Evolutionary conservation across 2,888 invertebrate species (phyloP).

Genomic region (Ophioninae sp.): DNA sequence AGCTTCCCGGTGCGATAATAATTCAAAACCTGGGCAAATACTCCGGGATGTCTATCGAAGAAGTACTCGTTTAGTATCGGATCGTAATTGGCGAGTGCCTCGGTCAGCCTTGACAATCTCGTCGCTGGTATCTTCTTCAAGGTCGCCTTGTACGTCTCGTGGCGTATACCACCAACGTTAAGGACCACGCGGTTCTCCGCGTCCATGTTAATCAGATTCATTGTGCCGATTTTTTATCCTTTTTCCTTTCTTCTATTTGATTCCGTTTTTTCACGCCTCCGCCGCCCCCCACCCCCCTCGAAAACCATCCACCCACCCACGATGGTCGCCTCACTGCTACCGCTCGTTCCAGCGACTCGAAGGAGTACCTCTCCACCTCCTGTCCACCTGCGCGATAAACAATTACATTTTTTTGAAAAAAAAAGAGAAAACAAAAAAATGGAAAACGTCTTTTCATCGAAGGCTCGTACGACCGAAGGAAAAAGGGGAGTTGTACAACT

Average conservation of each 20-base stretch:
- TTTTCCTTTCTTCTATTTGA: conserved; percentile 12
- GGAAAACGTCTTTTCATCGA: no score
- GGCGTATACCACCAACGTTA: conserved; percentile 98
- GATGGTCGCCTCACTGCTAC: conserved; percentile 74
- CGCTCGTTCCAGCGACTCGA: conserved; percentile 74
- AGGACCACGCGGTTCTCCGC: conserved; percentile 99
- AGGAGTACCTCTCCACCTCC: conserved; percentile 72
- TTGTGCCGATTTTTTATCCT: conserved; percentile 79
- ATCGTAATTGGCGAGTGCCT: conserved; percentile 99
- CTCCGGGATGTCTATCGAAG: conserved; percentile 98
- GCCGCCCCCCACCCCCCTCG: conserved; percentile 40
- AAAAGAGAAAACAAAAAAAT: no score
- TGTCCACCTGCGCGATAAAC: conserved; percentile 67
- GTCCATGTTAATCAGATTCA: conserved; percentile 97
- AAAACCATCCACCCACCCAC: conserved; percentile 53
- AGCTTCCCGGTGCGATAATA: conserved; percentile 99
- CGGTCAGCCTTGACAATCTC: conserved; percentile 94
- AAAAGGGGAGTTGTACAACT: no score
- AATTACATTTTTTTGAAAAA: conserved; percentile 1
- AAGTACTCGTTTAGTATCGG: conserved; percentile 99
- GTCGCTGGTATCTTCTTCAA: conserved; percentile 99
- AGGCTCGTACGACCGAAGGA: no score
- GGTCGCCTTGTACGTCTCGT: conserved; percentile 98
- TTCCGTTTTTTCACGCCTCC: conserved; percentile 44
- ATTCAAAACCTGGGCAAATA: conserved; percentile 97